Conservation (phyloP, 64 coral and sea anemone genomes). For the Pocillopora damicornis region DNA sequence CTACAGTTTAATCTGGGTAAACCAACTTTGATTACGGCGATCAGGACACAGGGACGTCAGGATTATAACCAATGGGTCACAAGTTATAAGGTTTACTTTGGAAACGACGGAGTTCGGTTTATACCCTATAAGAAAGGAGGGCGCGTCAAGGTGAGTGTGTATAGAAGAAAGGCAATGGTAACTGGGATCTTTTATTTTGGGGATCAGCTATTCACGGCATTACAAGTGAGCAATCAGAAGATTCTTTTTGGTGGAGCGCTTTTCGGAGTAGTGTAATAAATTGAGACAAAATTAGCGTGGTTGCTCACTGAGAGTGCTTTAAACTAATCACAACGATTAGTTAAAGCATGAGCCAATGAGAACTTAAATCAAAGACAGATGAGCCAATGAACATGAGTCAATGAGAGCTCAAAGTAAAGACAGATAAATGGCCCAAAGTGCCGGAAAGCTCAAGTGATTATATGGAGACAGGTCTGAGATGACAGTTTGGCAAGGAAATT, state of each 20-base stretch:
- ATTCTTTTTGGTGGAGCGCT: neutral
- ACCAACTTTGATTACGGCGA: constrained; percentile 6
- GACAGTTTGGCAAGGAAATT: no score
- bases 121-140: constrained; percentile 53
- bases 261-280: no score
- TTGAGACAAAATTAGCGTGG: no score
- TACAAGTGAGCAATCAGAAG: neutral
- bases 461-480: no score
- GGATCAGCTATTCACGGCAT: neutral
- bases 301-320: no score
- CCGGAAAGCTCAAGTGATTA: no score
- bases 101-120: constrained; percentile 58
- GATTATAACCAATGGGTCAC: constrained; percentile 60
- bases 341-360: no score
- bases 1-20: constrained; percentile 21
- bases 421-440: no score
- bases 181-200: neutral
- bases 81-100: constrained; percentile 51
- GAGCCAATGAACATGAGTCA: no score
- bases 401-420: no score
- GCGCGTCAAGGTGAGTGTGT: constrained; percentile 32
- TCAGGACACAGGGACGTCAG: constrained; percentile 55
- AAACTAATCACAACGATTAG: no score
- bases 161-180: neutral
- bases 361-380: no score